Base-by-base conservation (phyloP, 2,888 invertebrate species). In the Pterobdella sp. region DNA sequence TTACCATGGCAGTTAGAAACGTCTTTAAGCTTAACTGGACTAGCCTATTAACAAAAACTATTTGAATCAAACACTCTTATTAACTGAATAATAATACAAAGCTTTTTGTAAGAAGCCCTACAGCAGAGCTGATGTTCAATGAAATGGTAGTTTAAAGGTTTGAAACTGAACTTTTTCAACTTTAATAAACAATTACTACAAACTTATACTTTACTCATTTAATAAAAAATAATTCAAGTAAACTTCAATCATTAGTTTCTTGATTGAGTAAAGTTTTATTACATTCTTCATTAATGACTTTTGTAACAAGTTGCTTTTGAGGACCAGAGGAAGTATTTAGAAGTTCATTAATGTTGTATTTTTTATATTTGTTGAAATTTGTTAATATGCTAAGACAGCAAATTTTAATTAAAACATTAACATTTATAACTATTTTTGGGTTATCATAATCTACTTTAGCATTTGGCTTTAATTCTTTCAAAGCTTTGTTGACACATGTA, bases 361-460 rank as follows among this genome's bases (percentile, higher is more conserved):
- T 94, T 79, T 89, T 90, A 81, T 88, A 89, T 76, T 87, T 87
- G 79, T 87, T 87, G 84, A 91, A 94, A 82, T 92, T 88, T 36
- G 90, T 89, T 36, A 92, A 88, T 73, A 94, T 88, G 75, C 90
- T 89, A 14, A 95, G 80, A 77, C 92, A 89, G 79, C 92, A 92
- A 79, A 90, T 87, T 34, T 88, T 89, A 80, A 90, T 89, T 68
- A 94, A 88, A 64, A 94, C 86, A 86, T 95, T 94, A 37, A 94
- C 88, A 76, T 93, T 86, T 69, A 95, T 87, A 3, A 91, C 89
- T 52, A 90, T 84, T 75, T 90, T 88, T 14, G 94, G 90, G 66
- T 83, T 79, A 80, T 89, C 90, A 76, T 93, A 85, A 84, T 93
- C 89, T 37, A 78, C 76, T 79, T 89, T 88, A 22, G 65, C 63